phyloP scores from a whole-genome alignment of 2,797 vertebrate species.

The Cyprinella venusta region DNA sequence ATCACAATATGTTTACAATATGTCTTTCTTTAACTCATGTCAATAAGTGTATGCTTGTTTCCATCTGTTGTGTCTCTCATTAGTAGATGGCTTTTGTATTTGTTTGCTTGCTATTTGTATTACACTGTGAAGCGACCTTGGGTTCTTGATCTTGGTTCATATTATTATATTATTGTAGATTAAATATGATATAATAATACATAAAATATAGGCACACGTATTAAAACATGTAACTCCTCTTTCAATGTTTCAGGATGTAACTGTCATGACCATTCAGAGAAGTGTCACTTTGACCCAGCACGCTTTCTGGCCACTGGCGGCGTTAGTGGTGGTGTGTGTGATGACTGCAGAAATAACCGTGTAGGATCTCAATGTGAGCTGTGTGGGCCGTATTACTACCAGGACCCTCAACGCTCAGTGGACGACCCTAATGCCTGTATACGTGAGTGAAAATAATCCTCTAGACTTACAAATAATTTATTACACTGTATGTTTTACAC shows the following conservation, averaged over 20 bases:
- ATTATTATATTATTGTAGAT: too few species aligned
- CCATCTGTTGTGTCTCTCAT: too few species aligned
- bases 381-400: slow-evolving; percentile 80
- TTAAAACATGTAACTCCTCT: neutral
- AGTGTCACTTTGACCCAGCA: slow-evolving; percentile 82
- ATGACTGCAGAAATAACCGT: slow-evolving; percentile 82
- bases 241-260: slow-evolving; percentile 77
- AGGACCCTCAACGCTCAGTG: slow-evolving; percentile 72
- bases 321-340: slow-evolving; percentile 84
- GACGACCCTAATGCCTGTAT: slow-evolving; percentile 79
- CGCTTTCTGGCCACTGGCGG: slow-evolving; percentile 71
- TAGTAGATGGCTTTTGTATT: too few species aligned
- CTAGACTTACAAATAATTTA: neutral
- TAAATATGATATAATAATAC: neutral
- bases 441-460: slow-evolving; percentile 70
- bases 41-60: too few species aligned
- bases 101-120: too few species aligned
- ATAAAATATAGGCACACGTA: neutral
- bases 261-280: slow-evolving; percentile 85
- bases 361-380: slow-evolving; percentile 83
- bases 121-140: too few species aligned
- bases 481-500: neutral
- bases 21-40: too few species aligned
- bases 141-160: too few species aligned
- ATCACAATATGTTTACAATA: too few species aligned